Conservation (phyloP, 1,140 invertebrate species). For the Pararge aegeria region DNA sequence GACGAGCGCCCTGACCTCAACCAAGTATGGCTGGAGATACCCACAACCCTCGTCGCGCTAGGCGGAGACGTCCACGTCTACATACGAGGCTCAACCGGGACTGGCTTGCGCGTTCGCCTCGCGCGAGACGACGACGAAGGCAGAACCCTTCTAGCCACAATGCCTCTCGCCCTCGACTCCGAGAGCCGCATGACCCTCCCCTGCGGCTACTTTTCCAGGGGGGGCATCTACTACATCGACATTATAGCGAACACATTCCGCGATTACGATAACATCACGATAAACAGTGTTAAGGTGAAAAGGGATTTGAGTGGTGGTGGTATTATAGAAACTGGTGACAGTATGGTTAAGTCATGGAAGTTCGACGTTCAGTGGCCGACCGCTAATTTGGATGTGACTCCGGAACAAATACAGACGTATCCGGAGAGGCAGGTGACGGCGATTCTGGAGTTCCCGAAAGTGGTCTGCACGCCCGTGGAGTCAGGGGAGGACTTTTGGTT, state of each 20-base stretch:
- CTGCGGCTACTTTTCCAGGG: slow-evolving; percentile 85
- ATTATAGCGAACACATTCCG: slow-evolving; percentile 66
- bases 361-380: slow-evolving; percentile 90
- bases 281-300: slow-evolving; percentile 41
- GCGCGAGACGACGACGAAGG: slow-evolving; percentile 80
- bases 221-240: slow-evolving; percentile 79
- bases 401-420: slow-evolving; percentile 88
- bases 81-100: slow-evolving; percentile 67
- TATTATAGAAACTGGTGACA: slow-evolving; percentile 64
- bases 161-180: slow-evolving; percentile 80
- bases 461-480: slow-evolving; percentile 82
- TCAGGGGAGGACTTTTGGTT: slow-evolving; percentile 86
- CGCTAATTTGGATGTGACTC: slow-evolving; percentile 84
- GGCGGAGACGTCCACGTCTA: slow-evolving; percentile 83
- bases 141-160: slow-evolving; percentile 82
- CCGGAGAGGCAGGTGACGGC: slow-evolving; percentile 86
- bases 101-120: slow-evolving; percentile 57
- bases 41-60: slow-evolving; percentile 82
- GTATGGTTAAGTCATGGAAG: slow-evolving; percentile 77
- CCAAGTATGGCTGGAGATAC: slow-evolving; percentile 79
- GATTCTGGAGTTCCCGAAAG: slow-evolving; percentile 85
- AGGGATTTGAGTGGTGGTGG: slow-evolving; percentile 53
- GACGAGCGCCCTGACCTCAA: slow-evolving; percentile 57
- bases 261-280: slow-evolving; percentile 60
- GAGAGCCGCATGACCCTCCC: slow-evolving; percentile 81